Percentiles rank a stretch among this genome's conserved stretches.
phyloP scores from a whole-genome alignment of 2,113 vertebrate species.

The Ceratotherium simum region DNA sequence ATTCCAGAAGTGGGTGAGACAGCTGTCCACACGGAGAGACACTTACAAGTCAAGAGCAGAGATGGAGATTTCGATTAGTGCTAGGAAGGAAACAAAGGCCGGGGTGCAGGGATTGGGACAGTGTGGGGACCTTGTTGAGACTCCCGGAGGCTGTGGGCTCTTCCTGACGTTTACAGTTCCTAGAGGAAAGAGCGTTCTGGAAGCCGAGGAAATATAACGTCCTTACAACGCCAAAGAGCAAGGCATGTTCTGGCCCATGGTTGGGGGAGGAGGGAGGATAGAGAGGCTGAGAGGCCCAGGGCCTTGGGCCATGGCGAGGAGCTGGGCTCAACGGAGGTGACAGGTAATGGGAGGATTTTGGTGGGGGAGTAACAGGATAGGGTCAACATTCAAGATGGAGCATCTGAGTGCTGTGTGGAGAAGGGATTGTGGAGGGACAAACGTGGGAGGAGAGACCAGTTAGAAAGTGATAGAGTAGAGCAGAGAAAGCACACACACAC shows the following conservation, averaged over 20 bases:
- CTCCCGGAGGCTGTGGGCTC: neutral
- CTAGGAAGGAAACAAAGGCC: neutral
- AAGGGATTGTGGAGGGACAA: neutral
- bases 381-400: neutral
- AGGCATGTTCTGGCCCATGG: neutral
- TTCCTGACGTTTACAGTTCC: neutral
- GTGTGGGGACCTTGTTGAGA: neutral
- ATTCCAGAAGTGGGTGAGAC: neutral
- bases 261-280: too few species aligned
- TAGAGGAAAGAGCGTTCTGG: neutral
- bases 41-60: neutral
- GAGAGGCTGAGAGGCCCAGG: neutral
- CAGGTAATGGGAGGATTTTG: neutral
- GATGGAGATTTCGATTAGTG: too few species aligned
- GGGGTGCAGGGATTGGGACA: neutral
- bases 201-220: neutral
- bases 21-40: accelerated
- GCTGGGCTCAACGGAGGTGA: too few species aligned
- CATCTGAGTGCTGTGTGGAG: neutral
- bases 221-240: neutral
- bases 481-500: too few species aligned
- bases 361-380: neutral
- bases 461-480: neutral
- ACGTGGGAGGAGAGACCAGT: neutral
- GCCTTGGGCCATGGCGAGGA: neutral